Conservation (phyloP, 2,888 invertebrate genomes). For the Cantharis flavilabris region DNA sequence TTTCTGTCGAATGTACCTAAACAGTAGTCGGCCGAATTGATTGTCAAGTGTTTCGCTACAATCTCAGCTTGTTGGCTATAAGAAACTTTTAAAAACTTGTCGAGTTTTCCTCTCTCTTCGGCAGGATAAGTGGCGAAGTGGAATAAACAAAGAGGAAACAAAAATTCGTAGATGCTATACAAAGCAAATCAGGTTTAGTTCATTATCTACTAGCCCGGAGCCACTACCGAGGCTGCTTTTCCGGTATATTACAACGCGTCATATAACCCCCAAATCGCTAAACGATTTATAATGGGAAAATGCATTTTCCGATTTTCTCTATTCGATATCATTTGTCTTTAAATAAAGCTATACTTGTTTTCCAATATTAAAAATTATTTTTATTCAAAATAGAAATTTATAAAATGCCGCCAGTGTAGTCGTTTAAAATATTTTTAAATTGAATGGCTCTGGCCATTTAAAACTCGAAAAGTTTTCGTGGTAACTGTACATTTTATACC, state of each 20-base stretch:
- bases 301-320: constrained; percentile 45
- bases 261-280: constrained; percentile 48
- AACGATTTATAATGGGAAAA: constrained; percentile 53
- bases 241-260: constrained; percentile 46
- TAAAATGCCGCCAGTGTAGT: not conserved
- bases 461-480: not conserved
- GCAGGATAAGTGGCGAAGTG: not conserved
- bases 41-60: constrained; percentile 42
- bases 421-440: not conserved
- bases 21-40: constrained; percentile 39
- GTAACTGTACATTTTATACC: not conserved
- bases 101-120: not conserved
- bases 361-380: constrained; percentile 1
- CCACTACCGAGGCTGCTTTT: constrained; percentile 41
- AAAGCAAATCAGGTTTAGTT: constrained; percentile 30
- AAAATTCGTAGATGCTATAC: constrained; percentile 29
- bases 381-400: not conserved
- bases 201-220: constrained; percentile 40
- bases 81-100: constrained; percentile 7
- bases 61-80: constrained; percentile 29
- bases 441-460: not conserved
- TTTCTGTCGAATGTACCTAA: constrained; percentile 37
- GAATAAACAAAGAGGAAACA: constrained; percentile 11
- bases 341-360: constrained; percentile 19
- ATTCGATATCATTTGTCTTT: constrained; percentile 32